Base-by-base conservation (phyloP, 2,797 vertebrate genomes). In the Sorex maritimensis region DNA sequence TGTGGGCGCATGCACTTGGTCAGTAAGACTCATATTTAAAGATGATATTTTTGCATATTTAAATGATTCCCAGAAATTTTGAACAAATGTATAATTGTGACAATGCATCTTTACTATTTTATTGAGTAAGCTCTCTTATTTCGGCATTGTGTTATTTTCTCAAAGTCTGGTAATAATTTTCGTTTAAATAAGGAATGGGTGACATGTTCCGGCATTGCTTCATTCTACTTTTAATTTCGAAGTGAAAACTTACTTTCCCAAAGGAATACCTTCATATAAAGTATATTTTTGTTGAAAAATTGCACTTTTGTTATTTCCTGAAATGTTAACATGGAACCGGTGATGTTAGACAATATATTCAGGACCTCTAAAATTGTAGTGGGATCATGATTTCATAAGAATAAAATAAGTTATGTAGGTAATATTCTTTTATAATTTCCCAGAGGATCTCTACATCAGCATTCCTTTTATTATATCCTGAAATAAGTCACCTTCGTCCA, bases 321-420 rank as follows among this genome's bases (percentile, higher is more conserved):
- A 93, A 94, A 95, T 97, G 97, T 96, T 97, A 97, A 97, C 95
- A 97, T 97, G 96, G 96, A 98, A 98, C 97, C 84, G 41, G 94
- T 97, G 85, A 96, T 97, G 95, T 97, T 97, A 97, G 98, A 97
- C 94, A 97, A 96, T 96, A 97, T 95, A 96, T 97, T 95, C 92
- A 91, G 96, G 96, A 95, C 94, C 95, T 97, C 81, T 96, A 97
- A 98, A 97, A 95, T 91, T 95, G 95, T 95, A 95, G 87, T 85
- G 93, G 97, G 96, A 95, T 97, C 96, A 95, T 96, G 97, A 97
- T 97, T 97, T 98, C 96, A 96, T 96, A 96, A 97, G 96, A 95
- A 98, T 97, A 98, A 98, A 97, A 98, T 97, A 96, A 98, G 95
- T 97, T 97, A 97, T 95, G 95, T 97, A 96, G 95, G 95, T 97